phyloP scores from a whole-genome alignment of 1,140 invertebrate species.

The Drosophila nannoptera region DNA sequence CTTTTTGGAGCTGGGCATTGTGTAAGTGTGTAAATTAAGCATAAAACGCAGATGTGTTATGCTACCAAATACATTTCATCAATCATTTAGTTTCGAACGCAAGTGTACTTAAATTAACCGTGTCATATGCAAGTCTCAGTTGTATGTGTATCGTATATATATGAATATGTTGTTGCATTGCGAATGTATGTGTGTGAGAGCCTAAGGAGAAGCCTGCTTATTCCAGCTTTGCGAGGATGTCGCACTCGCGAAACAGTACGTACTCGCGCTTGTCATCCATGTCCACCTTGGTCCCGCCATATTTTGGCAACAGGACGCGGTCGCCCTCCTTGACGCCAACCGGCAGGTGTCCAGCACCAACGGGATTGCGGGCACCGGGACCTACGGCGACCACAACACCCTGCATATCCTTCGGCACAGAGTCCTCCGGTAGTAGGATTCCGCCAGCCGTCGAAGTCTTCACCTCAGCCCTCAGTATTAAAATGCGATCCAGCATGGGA shows the following conservation, averaged over 20 bases:
- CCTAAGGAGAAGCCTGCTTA: no score
- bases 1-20: background rate
- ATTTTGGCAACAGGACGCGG: conserved; percentile 96
- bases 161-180: no score
- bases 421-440: conserved; percentile 98
- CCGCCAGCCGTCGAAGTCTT: conserved; percentile 97
- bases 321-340: conserved; percentile 94
- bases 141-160: background rate
- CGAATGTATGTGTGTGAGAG: no score
- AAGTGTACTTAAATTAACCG: conserved; percentile 11
- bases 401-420: conserved; percentile 94
- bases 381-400: conserved; percentile 97
- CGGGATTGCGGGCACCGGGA: conserved; percentile 90
- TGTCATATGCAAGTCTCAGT: background rate
- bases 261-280: conserved; percentile 92
- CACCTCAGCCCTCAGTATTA: conserved; percentile 95
- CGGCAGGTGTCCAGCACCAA: conserved; percentile 90
- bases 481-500: conserved; percentile 96
- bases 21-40: conserved; percentile 1
- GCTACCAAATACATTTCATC: conserved; percentile 70
- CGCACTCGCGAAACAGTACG: conserved; percentile 95
- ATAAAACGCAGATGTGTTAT: no score
- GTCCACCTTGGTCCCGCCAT: conserved; percentile 96
- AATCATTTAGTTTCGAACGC: conserved; percentile 75
- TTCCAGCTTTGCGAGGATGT: conserved; percentile 97